Evolutionary conservation across 1,140 invertebrate genomes (phyloP), one percentile per base, ranked within the genome.

Genomic region (Andricus grossulariae): DNA sequence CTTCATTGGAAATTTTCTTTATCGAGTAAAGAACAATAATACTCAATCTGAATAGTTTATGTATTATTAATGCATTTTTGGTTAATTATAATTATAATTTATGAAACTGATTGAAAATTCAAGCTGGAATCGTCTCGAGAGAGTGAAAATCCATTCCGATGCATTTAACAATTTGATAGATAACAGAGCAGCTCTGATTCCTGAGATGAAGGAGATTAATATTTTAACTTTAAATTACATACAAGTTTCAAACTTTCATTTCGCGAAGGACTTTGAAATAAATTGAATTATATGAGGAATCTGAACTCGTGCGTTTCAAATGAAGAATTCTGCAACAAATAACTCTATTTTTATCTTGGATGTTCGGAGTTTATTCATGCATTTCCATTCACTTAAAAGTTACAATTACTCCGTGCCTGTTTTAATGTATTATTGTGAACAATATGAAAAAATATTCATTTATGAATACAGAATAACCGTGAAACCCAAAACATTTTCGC

Each of bases 221-320:
- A 55, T 19, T 55, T 19, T 18, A 55, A 55, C 54, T 55, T 55
- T 55, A 55, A 60, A 60, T 60, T 60, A 60, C 25, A 25, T 21
- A 32, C 21, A 25, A 15, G 13, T 60, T 60, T 32, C 18, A 10
- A 32, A 13, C 11, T 13, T 25, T 32, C 13, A 5, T 60, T 60
- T 32, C 15, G 15, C 21, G 1, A 13, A 60, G 18, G 10, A 8
- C 54, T 60, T 25, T 32, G 25, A 39, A 16, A 66, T 39, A 19
- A 55, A 45, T 45, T 66, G 16, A 66, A 45, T 66, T 66, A 66
- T 66, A 66, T 32, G 25, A 39, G 60, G 39, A 66, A 66, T 66
- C 60, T 66, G 60, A 66, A 66, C 32, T 66, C 25, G 60, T 66
- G 6, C 15, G 11, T n/a, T 66, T 66, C 39, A 25, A 66, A 45